phyloP scores from a whole-genome alignment of 2,797 vertebrate species.

The Tamandua tetradactyla region DNA sequence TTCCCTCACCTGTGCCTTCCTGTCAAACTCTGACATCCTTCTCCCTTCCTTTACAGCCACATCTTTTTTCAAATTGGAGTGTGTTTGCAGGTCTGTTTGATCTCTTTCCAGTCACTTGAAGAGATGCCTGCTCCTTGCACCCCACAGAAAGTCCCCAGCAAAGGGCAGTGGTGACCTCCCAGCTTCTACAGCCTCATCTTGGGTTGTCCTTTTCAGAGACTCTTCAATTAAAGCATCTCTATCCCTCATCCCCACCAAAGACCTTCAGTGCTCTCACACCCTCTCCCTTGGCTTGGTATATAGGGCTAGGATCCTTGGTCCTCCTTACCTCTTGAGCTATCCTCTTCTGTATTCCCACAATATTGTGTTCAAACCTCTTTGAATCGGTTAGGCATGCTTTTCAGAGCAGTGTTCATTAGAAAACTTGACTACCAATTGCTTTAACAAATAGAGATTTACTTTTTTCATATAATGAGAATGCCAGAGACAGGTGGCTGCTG shows the following conservation, averaged over 20 bases:
- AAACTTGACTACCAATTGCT: background rate
- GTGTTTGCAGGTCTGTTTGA: background rate
- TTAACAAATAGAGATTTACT: constrained; percentile 11
- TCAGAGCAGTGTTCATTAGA: background rate
- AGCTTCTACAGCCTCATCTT: no score
- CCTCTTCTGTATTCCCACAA: background rate
- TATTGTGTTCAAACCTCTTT: background rate
- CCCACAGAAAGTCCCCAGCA: background rate
- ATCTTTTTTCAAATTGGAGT: background rate
- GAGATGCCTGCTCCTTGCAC: background rate
- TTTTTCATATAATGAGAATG: background rate
- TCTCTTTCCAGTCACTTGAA: background rate
- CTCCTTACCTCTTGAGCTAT: background rate
- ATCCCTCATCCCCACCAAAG: background rate
- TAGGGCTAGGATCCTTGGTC: no score
- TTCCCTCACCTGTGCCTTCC: background rate
- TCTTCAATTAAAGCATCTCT: background rate
- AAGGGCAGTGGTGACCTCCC: background rate
- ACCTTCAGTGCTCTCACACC: background rate
- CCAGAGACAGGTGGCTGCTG: background rate
- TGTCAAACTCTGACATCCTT: background rate
- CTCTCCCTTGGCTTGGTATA: background rate
- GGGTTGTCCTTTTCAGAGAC: background rate
- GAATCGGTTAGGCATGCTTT: background rate
- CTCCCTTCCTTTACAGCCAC: background rate